Base-by-base conservation (phyloP, 2,797 vertebrate species). In the Semaprochilodus insignis region DNA sequence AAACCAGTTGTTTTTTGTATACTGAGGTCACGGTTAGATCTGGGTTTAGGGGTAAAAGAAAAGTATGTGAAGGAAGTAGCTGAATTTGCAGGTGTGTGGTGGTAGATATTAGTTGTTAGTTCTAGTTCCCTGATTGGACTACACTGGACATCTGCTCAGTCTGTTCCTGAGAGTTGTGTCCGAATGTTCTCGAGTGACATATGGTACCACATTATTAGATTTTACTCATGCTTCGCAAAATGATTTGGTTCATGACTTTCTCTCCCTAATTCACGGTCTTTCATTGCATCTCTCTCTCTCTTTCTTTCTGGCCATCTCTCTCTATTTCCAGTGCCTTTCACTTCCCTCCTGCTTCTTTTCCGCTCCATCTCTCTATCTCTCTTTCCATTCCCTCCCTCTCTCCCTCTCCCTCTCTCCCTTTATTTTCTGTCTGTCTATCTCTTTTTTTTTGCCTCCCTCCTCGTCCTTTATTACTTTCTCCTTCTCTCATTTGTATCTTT, bases 171-270 rank as follows among this genome's bases (percentile, higher is more conserved):
- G n/a, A n/a, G n/a, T 27, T n/a, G 19, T 62, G 59, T 13, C n/a
- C 1, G 11, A 62, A 62, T 66, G 54, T 17, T 55, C 17, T 3
- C 25, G 23, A 48, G 36, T 70, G 36, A 15, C 34, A 48, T 23
- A 69, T 40, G 34, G 66, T 69, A 66, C 36, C 21, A 17, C 31
- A 17, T 36, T 69, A 5, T 40, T 44, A 3, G n/a, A 44, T 69
- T 69, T 69, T 44, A 44, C 11, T 44, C 36, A 36, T 69, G 31
- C 15, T 17, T 34, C 48, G 65, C 66, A 69, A 40, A 51, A 25
- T 71, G n/a, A 71, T 23, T 48, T 71, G n/a, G 14, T n/a, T 70
- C 36, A 44, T 69, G 69, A 71, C 51, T 48, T 71, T n/a, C 17
- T 40, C 19, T 15, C 19, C n/a, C 17, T 19, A 17, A 21, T 6